A percentile compares a stretch with the other conserved stretches of the same genome.
Evolutionary conservation across 2,113 vertebrate genomes (phyloP).

Genomic region (Eubucco bourcierii): DNA sequence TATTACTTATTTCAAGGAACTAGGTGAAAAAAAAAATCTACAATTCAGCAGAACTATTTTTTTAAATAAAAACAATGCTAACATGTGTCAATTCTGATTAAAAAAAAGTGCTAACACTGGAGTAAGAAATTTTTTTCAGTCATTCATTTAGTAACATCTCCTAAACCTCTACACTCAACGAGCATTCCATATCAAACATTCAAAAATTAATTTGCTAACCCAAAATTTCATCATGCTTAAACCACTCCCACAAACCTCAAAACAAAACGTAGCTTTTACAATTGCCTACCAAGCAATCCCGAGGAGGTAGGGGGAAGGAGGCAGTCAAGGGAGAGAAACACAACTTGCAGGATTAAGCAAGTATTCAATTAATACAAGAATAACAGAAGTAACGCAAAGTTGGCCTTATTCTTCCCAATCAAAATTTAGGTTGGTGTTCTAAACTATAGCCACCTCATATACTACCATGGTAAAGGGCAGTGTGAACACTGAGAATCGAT

Average conservation of each 20-base stretch:
- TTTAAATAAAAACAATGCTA: not conserved
- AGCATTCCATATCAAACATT: not conserved
- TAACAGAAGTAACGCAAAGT: not conserved
- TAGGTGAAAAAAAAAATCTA: not conserved
- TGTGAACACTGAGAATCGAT: not conserved
- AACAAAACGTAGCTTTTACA: not conserved
- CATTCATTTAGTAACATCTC: rapidly evolving
- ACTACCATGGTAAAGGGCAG: not conserved
- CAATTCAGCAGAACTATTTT: not conserved
- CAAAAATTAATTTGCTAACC: not conserved
- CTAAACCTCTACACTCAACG: not conserved
- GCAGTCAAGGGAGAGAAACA: not conserved
- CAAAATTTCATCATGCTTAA: rapidly evolving
- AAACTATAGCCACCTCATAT: rapidly evolving
- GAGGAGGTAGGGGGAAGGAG: rapidly evolving
- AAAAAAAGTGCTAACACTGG: not conserved
- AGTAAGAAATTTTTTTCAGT: not conserved
- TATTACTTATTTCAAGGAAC: not conserved
- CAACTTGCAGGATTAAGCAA: not conserved
- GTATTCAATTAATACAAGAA: not conserved
- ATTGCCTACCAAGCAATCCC: not conserved
- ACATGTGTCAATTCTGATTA: not conserved
- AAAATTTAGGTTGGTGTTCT: not conserved
- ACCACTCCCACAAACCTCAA: not conserved
- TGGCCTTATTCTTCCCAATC: rapidly evolving